phyloP scores from a whole-genome alignment of 2,888 invertebrate genomes.

The Liopterus haemorrhoidalis region DNA sequence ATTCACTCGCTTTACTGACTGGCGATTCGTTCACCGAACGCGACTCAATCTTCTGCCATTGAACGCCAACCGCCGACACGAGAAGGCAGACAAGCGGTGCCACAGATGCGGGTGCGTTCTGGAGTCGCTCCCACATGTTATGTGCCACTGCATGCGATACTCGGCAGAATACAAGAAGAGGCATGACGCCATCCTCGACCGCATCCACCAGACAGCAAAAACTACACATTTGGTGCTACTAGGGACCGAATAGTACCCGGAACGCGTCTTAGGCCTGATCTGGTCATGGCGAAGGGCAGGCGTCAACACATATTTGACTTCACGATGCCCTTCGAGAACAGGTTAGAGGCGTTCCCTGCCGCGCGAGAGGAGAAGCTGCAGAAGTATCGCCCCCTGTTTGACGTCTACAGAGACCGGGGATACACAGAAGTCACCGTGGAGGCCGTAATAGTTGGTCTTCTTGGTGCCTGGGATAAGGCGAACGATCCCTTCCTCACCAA shows the following conservation, averaged over 20 bases:
- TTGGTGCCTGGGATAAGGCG: constrained; percentile 36
- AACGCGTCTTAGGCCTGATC: constrained; percentile 30
- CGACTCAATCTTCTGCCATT: constrained; percentile 37
- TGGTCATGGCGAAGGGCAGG: constrained; percentile 30
- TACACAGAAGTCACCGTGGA: constrained; percentile 26
- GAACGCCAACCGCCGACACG: constrained; percentile 31
- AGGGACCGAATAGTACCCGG: constrained; percentile 22
- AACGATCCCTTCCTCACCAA: constrained; percentile 32
- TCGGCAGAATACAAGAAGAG: constrained; percentile 33
- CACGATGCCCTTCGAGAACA: constrained; percentile 37
- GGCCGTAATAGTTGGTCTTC: constrained; percentile 35
- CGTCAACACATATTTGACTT: constrained; percentile 35
- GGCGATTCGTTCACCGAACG: constrained; percentile 41
- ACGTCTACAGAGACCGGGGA: constrained; percentile 8
- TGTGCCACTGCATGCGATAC: constrained; percentile 38
- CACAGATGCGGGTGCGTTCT: constrained; percentile 32
- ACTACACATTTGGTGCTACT: constrained; percentile 13
- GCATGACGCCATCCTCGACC: constrained; percentile 31
- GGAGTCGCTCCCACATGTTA: constrained; percentile 41
- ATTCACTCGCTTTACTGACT: constrained; percentile 39
- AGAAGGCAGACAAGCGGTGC: no score
- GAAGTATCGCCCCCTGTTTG: constrained; percentile 21
- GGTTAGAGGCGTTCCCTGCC: constrained; percentile 26
- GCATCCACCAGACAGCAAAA: constrained; percentile 27
- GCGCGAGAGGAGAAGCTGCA: constrained; percentile 31